phyloP scores from a whole-genome alignment of 2,113 vertebrate genomes.

The Sander vitreus region DNA sequence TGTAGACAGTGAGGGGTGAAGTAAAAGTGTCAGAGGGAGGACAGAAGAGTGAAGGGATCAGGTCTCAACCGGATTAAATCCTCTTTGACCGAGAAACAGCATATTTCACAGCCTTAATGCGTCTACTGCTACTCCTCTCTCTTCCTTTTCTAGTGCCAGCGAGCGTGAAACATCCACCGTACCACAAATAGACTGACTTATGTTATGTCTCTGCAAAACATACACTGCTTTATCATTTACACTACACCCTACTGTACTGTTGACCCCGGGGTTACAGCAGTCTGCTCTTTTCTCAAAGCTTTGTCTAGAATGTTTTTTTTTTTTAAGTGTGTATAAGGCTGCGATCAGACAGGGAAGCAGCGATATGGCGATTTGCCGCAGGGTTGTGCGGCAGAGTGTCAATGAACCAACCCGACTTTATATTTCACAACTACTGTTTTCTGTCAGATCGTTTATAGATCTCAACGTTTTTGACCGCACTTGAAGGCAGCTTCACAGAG shows the following conservation, averaged over 20 bases:
- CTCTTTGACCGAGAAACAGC: conserved; percentile 60
- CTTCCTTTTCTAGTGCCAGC: conserved; percentile 36
- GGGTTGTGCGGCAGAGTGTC: no score
- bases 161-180: conserved; percentile 44
- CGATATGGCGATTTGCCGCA: no score
- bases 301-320: neutral
- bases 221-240: conserved; percentile 8
- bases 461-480: no score
- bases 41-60: conserved; percentile 52
- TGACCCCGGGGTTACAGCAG: neutral
- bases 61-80: conserved; percentile 69
- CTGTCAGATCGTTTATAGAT: no score
- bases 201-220: conserved; percentile 12
- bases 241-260: neutral
- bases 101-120: conserved; percentile 65
- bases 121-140: conserved; percentile 43
- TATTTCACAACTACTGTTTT: no score
- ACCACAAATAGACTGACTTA: neutral
- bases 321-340: no score
- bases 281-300: conserved; percentile 10
- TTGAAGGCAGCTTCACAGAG: no score
- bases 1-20: conserved; percentile 29
- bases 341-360: no score
- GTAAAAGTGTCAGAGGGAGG: conserved; percentile 41
- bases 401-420: no score